Base-by-base conservation (phyloP, 2,113 vertebrate genomes). In the Sander lucioperca region DNA sequence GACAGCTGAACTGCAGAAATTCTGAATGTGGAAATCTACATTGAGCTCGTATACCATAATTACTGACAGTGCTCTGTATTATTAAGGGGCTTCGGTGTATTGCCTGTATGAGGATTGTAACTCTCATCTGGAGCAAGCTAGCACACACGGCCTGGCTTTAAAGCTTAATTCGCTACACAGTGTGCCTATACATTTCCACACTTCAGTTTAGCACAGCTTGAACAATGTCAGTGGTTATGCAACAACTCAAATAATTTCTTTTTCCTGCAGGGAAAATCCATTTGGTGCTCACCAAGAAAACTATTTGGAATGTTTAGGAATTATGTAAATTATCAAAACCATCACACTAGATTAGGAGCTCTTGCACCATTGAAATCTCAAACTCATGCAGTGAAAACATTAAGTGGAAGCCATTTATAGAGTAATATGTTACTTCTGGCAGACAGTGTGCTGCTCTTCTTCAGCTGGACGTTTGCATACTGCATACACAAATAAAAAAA, bases 141-240 rank as follows among this genome's bases (percentile, higher is more conserved):
- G 23, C 25, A 54, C 66, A 75, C 25, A 30, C 19, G 27, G 51
- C 30, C 53, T 63, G 67, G 65, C 68, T 88, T 86, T 86, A 88
- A 78, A 86, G 86, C 84, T 86, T 86, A 88, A 85, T 77, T 11
- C n/a, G 8, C 76, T 57, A 78, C 81, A 86, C 77, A 65, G 47
- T 68, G 83, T 84, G 81, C 80, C 77, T 86, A 88, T 89, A 88
- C 67, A 86, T 91, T 83, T 77, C 27, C 51, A n/a, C 67, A 63
- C 70, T 76, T 86, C 72, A 73, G 73, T 89, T 80, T 56, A 63
- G 78, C 80, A 85, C 73, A 71, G 82, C 68, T 85, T 91, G 83
- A 85, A 91, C 86, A 87, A 86, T 88, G 78, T 57, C 70, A 85
- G 68, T 56, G 65, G 74, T 93, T 91, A 92, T 59, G 16, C 77